Percentiles rank a stretch among this genome's conserved stretches.
Evolutionary conservation across 2,888 invertebrate species (phyloP).

Genomic region (Dichetophora obliterata): DNA sequence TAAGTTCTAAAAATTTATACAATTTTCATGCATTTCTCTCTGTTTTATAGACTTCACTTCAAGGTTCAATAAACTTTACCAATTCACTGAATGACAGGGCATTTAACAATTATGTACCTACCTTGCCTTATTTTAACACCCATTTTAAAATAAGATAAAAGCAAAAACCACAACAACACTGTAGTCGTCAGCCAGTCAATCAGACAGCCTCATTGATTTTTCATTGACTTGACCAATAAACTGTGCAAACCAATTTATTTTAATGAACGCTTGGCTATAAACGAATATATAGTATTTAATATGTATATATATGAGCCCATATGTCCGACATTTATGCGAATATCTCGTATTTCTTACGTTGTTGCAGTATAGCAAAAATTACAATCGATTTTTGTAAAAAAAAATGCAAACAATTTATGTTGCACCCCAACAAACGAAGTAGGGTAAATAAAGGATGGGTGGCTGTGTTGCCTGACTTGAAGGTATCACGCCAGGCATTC

Average conservation of each 20-base stretch:
- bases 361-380: background rate
- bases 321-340: background rate
- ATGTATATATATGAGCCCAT: background rate
- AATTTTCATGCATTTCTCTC: too few relatives aligned
- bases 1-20: too few relatives aligned
- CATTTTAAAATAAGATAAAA: background rate
- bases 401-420: background rate
- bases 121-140: background rate
- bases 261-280: constrained; percentile 2
- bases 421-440: background rate
- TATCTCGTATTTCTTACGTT: background rate
- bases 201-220: constrained; percentile 13
- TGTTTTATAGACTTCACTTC: background rate
- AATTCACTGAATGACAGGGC: background rate
- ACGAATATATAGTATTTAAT: background rate
- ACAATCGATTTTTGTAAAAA: background rate
- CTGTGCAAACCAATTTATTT: constrained; percentile 24
- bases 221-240: background rate
- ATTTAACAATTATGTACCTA: background rate
- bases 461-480: too few relatives aligned
- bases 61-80: background rate
- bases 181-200: background rate
- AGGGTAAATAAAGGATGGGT: too few relatives aligned
- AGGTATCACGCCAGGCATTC: constrained; percentile 12
- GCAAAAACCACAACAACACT: background rate